Evolutionary conservation across 2,113 vertebrate species (phyloP).

Genomic region (Crypturellus undulatus): DNA sequence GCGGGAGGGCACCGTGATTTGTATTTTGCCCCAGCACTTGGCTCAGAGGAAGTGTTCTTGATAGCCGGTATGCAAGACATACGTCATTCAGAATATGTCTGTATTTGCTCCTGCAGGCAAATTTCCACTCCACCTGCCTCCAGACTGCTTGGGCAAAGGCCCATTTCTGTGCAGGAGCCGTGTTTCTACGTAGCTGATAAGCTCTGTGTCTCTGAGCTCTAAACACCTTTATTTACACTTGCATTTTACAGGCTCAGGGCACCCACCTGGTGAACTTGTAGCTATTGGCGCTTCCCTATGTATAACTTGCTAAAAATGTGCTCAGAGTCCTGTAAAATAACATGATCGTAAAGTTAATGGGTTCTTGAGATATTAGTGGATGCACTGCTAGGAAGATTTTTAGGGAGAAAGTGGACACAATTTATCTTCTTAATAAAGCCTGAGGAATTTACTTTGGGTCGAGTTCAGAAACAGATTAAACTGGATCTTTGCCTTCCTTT

Average conservation of each 20-base stretch:
- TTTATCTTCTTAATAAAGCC: fast-evolving
- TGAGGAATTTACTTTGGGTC: neutral
- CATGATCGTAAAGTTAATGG: neutral
- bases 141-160: neutral
- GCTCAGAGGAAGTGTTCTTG: neutral
- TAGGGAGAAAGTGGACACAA: neutral
- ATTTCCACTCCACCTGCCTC: neutral
- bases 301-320: neutral
- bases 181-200: neutral
- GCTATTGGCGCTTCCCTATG: neutral
- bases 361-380: neutral
- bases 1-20: neutral
- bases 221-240: neutral
- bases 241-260: neutral
- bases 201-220: neutral
- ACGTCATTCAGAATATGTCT: neutral
- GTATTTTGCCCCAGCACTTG: neutral
- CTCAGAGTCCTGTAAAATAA: neutral
- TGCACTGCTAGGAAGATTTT: neutral
- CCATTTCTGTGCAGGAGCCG: neutral
- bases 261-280: fast-evolving
- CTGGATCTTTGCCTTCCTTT: conserved; percentile 8
- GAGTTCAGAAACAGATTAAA: conserved; percentile 1
- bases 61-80: fast-evolving
- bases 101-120: neutral